Base-by-base conservation (phyloP, 53 echinoderm and acorn worm genomes). In the Patiria pectinifera region DNA sequence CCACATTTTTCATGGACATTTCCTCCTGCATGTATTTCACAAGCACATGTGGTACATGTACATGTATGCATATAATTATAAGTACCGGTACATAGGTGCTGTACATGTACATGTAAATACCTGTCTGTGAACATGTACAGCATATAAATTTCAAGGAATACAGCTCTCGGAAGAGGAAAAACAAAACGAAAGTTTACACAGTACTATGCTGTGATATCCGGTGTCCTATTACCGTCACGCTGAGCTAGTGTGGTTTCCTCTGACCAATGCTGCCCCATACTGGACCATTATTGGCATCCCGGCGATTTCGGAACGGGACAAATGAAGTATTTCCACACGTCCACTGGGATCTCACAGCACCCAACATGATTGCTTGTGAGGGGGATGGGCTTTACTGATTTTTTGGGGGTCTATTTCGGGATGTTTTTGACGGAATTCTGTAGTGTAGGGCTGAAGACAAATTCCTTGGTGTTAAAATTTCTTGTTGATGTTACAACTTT, bases 311-410 rank as follows among this genome's bases (percentile, higher is more conserved):
- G 69, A 15, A 13, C 21, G 69, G 85, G 19, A 13, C 10, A 69
- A 71, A 47, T 69, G 35, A 70, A 47, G 44, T 3, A 19, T 70
- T 85, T 23, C 85, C n/a, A 70, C 85, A n/a, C 71, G n/a, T 48
- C 46, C 16, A 35, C 45, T 7, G 21, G 19, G 45, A 66, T 69
- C 69, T 69, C 85, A 45, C 85, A 85, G 69, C 85, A 85, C 47
- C n/a, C 26, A 3, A 69, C 43, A 25, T 85, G 35, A 85, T 85
- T 85, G 85, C 25, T 66, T 85, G 61, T 85, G 85, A 85, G 85
- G 45, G 25, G 66, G 69, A 47, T 48, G 15, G 15, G 1, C 14
- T 4, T 12, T 2, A 3, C n/a, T 19, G 14, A 59, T 22, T n/a
- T 83, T 85, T 35, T 35, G 35, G 35, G 35, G 16, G 45, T 70